Base-by-base conservation (phyloP, 2,113 vertebrate species). In the Aviceda subcristata region DNA sequence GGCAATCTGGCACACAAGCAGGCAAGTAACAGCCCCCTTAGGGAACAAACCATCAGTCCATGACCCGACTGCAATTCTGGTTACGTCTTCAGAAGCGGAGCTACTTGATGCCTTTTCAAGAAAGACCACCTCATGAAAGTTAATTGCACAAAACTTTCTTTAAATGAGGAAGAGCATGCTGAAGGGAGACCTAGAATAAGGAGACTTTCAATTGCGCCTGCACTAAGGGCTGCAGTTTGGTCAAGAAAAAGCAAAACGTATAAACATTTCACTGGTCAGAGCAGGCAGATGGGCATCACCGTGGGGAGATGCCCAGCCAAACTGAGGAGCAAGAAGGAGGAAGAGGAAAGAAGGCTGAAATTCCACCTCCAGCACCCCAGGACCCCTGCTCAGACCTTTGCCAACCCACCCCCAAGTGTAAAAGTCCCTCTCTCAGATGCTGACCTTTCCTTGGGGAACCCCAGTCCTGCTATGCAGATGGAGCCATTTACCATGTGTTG, bases 1-100 rank as follows among this genome's bases (percentile, higher is more conserved):
- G 30, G 82, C 23, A 18, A 39, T 4, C 4, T 2, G 1, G 18
- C 22, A 9, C 1, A 1, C 1, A 3, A 66, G 39, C n/a, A 26
- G 50, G 8, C 4, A 26, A 11, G 26, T 10, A 21, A 23, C 29
- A 19, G 55, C 67, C 36, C 48, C 6, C 1, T 12, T 6, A 16
- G 53, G 26, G 29, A 30, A 32, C 30, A 57, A 53, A 11, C 24
- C 36, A 26, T 11, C 18, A 13, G 41, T 12, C 24, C n/a, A 13
- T 27, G 3, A 18, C 34, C 46, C 13, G 4, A 6, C 63, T 8
- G 13, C 21, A 6, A 6, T 15, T 21, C 12, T 12, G 10, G 27
- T 39, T 43, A 26, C 10, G 3, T 2, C 43, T 50, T 17, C 7
- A 7, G 34, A 15, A 43, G 55, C 3, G 11, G 67, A 93, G 36